phyloP scores from a whole-genome alignment of 1,140 invertebrate species.

The Coptotermes formosanus region DNA sequence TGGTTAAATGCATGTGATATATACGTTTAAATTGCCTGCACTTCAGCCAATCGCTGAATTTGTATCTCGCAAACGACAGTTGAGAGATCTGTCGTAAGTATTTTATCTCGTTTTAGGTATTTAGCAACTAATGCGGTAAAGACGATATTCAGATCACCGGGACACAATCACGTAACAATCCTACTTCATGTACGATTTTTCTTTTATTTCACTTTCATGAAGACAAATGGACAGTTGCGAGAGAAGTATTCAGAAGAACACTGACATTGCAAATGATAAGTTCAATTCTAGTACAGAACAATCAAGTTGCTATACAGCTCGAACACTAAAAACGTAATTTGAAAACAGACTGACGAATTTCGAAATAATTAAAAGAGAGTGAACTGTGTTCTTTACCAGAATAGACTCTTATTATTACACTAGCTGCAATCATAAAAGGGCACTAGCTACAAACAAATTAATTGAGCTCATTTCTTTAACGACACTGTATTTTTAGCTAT shows the following conservation, averaged over 20 bases:
- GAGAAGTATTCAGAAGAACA: background rate
- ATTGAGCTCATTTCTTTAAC: background rate
- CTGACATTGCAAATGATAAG: background rate
- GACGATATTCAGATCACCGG: background rate
- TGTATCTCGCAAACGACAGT: background rate
- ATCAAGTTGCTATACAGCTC: background rate
- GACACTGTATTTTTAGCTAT: background rate
- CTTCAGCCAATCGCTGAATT: background rate
- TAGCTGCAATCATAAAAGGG: background rate
- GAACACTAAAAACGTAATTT: background rate
- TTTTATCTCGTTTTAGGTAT: background rate
- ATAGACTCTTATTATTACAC: background rate
- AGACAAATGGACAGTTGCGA: background rate
- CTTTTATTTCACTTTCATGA: background rate
- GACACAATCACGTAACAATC: background rate
- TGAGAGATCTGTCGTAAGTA: background rate
- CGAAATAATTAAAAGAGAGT: background rate
- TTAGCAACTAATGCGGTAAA: background rate
- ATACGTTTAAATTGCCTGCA: background rate
- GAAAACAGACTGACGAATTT: background rate
- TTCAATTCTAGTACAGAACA: background rate
- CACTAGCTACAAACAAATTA: background rate
- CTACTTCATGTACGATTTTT: background rate
- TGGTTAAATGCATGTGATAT: too few species aligned
- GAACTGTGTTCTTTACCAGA: background rate